A percentile compares a stretch with the other conserved stretches of the same genome.
Conservation (phyloP, 2,888 invertebrate species). For the Lutraria lutraria region DNA sequence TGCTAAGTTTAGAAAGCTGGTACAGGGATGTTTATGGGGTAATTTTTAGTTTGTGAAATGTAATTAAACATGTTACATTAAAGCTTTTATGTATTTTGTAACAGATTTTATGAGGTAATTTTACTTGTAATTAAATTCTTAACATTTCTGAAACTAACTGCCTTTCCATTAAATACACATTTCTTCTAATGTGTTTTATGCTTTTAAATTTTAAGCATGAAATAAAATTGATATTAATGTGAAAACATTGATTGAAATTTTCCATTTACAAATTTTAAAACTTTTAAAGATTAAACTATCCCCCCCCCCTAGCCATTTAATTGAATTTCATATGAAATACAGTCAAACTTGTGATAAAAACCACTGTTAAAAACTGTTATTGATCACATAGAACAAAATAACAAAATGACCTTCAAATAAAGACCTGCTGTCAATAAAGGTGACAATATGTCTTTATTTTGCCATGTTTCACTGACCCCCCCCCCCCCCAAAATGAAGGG, state of each 20-base stretch:
- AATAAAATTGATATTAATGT: not conserved
- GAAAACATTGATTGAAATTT: not conserved
- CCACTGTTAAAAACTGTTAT: too few relatives aligned
- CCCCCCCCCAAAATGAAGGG: too few relatives aligned
- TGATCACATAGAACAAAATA: too few relatives aligned
- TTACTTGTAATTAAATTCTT: not conserved
- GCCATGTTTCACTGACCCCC: too few relatives aligned
- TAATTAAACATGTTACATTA: conserved; percentile 5
- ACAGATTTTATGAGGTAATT: conserved; percentile 18
- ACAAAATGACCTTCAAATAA: too few relatives aligned
- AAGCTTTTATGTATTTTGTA: conserved; percentile 9
- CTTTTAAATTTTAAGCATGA: not conserved
- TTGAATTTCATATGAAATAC: too few relatives aligned
- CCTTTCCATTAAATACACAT: not conserved
- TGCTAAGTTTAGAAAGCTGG: not conserved
- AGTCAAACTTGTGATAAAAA: too few relatives aligned
- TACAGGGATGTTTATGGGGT: not conserved
- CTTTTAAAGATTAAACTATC: too few relatives aligned
- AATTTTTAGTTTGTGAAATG: not conserved
- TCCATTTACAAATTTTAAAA: not conserved
- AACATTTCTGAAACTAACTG: not conserved
- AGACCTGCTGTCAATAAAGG: too few relatives aligned
- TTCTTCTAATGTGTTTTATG: not conserved
- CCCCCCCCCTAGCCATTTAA: too few relatives aligned
- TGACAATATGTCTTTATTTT: too few relatives aligned